These are phyloP conservation scores for Drosophila anomelani DNA, from an alignment of 2,888 invertebrate species.

Conservation along the genomic window DNA sequence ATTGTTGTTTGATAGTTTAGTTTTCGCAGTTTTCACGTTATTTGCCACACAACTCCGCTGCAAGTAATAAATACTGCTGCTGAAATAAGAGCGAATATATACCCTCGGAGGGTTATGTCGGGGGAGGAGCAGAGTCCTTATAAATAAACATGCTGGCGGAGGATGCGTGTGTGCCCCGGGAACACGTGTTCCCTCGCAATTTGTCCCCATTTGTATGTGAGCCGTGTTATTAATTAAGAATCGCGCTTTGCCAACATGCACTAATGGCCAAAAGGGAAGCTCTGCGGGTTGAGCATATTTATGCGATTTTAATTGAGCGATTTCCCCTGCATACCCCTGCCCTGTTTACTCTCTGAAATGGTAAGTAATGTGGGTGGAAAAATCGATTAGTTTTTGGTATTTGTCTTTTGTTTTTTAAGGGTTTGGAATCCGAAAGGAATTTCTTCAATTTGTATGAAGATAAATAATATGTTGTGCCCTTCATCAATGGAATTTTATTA, in stretches of 20 bases:
- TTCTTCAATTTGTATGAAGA: background rate
- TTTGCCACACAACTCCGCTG: conserved; percentile 14
- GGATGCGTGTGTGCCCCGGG: conserved; percentile 27
- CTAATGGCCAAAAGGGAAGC: conserved; percentile 49
- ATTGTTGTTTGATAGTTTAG: conserved; percentile 52
- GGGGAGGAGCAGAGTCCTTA: conserved; percentile 17
- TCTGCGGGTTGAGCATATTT: conserved; percentile 42
- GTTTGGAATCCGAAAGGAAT: background rate
- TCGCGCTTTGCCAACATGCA: conserved; percentile 29
- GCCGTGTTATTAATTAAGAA: conserved; percentile 59
- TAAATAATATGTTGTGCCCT: background rate
- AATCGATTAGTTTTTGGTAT: conserved; percentile 11
- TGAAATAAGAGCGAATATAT: conserved; percentile 4
- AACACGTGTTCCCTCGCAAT: conserved; percentile 38
- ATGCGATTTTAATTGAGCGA: conserved; percentile 52
- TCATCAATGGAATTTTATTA: background rate
- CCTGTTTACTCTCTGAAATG: background rate
- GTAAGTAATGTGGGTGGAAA: background rate
- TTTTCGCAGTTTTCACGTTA: conserved; percentile 43
- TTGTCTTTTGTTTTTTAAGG: conserved; percentile 2
- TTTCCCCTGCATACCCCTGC: background rate
- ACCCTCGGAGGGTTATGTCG: background rate
- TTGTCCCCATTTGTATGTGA: conserved; percentile 45
- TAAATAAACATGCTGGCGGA: conserved; percentile 61
- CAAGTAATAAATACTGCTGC: conserved; percentile 36